Percentiles rank a stretch among this genome's conserved stretches.
Conservation (phyloP, 2,888 invertebrate genomes). For the Junonia oenone region DNA sequence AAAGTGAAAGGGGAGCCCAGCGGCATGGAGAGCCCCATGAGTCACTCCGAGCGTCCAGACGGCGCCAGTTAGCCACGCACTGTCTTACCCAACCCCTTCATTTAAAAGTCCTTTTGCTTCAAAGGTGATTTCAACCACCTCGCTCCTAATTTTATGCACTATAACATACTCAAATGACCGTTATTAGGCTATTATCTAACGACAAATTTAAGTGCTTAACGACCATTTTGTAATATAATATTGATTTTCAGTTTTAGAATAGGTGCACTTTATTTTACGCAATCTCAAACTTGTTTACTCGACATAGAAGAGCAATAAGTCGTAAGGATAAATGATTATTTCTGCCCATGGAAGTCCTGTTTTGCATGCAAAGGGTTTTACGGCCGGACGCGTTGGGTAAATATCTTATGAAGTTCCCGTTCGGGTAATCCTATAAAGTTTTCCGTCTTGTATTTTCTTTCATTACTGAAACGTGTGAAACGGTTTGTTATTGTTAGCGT, state of each 20-base stretch:
- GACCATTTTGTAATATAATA: no score
- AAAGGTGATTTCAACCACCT: constrained; percentile 4
- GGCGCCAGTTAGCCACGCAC: constrained; percentile 59
- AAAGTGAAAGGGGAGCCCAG: constrained; percentile 56
- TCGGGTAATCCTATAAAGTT: constrained; percentile 26
- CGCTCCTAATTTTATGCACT: constrained; percentile 1
- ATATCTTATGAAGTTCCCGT: constrained; percentile 40
- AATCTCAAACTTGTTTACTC: background rate
- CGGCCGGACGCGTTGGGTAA: constrained; percentile 38
- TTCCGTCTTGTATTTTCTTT: constrained; percentile 27
- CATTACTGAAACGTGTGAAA: constrained; percentile 32
- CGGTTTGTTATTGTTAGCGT: constrained; percentile 7
- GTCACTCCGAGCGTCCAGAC: constrained; percentile 65
- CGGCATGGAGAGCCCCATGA: constrained; percentile 64
- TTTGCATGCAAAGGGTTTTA: constrained; percentile 52
- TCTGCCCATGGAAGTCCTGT: constrained; percentile 42
- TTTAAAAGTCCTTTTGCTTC: constrained; percentile 26
- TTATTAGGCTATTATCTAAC: background rate
- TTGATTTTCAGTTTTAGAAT: background rate
- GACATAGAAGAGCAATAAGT: constrained; percentile 28
- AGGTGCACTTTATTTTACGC: background rate
- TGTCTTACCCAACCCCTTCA: constrained; percentile 49
- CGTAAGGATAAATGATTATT: constrained; percentile 42
- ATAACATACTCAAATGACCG: background rate
- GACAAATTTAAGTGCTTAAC: background rate